These are phyloP conservation scores for Lichenostomus cassidix DNA, from an alignment of 2,113 vertebrate genomes.

Conservation along the genomic window DNA sequence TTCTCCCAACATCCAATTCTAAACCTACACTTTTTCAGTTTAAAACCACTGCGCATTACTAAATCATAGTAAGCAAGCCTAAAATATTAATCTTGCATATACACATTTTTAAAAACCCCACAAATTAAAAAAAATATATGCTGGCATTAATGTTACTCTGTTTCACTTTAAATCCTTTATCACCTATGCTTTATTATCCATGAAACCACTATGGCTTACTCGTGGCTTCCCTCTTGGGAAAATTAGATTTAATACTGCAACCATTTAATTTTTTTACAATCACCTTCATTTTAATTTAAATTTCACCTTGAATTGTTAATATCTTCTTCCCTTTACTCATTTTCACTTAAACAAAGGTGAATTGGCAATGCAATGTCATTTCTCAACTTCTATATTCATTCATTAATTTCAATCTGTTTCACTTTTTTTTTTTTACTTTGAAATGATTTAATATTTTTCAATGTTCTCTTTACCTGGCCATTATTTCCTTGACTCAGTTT, in stretches of 20 bases:
- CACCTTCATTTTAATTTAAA: neutral
- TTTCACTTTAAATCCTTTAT: neutral
- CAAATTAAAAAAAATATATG: neutral
- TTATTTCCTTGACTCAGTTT: neutral
- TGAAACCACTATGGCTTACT: neutral
- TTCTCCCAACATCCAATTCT: neutral
- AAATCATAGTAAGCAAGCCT: neutral
- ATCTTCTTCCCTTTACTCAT: neutral
- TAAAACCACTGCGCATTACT: neutral
- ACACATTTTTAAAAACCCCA: rapidly evolving
- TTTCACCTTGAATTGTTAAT: constrained; percentile 11
- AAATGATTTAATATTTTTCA: neutral
- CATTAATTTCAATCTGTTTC: neutral
- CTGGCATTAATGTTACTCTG: neutral
- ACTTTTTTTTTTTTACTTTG: neutral
- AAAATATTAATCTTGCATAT: neutral
- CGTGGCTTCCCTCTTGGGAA: neutral
- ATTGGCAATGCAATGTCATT: neutral
- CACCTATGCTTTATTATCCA: neutral
- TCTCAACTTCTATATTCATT: neutral
- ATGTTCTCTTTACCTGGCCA: neutral
- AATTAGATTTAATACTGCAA: neutral
- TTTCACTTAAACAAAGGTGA: neutral
- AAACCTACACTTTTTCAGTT: neutral
- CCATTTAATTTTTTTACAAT: neutral